Conservation (phyloP, 2,113 vertebrate genomes). For the Rostratula benghalensis region DNA sequence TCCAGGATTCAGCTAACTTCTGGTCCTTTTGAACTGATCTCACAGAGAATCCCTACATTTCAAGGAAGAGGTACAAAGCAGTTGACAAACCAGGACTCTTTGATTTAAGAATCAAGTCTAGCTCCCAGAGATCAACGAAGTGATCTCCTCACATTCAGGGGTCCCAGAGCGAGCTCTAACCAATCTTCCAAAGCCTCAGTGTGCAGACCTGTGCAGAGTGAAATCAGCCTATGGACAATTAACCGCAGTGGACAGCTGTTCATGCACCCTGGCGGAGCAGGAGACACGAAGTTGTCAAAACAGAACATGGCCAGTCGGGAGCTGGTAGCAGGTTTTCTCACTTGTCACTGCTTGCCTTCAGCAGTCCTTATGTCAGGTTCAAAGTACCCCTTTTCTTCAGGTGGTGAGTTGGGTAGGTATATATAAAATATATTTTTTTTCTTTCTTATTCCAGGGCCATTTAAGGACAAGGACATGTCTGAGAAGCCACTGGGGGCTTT, state of each 20-base stretch:
- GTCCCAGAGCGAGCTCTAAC: background rate
- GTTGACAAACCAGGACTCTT: background rate
- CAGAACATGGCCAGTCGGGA: background rate
- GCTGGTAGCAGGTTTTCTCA: background rate
- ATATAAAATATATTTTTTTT: background rate
- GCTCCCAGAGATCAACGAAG: background rate
- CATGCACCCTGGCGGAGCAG: background rate
- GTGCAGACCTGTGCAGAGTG: fast-evolving
- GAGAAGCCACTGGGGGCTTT: background rate
- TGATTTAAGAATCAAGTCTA: background rate
- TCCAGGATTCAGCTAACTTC: background rate
- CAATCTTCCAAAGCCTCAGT: background rate
- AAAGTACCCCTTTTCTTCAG: background rate
- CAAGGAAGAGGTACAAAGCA: background rate
- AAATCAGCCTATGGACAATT: background rate
- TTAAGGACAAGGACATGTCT: background rate
- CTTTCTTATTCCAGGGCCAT: background rate
- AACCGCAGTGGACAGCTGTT: background rate
- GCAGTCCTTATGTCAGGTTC: background rate
- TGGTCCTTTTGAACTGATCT: background rate
- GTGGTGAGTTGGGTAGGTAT: background rate
- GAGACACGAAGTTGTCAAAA: background rate
- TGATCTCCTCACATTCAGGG: background rate
- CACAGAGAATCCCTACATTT: background rate
- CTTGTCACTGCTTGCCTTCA: background rate